Conservation (phyloP, 2,113 vertebrate genomes). For the Pongo abelii region DNA sequence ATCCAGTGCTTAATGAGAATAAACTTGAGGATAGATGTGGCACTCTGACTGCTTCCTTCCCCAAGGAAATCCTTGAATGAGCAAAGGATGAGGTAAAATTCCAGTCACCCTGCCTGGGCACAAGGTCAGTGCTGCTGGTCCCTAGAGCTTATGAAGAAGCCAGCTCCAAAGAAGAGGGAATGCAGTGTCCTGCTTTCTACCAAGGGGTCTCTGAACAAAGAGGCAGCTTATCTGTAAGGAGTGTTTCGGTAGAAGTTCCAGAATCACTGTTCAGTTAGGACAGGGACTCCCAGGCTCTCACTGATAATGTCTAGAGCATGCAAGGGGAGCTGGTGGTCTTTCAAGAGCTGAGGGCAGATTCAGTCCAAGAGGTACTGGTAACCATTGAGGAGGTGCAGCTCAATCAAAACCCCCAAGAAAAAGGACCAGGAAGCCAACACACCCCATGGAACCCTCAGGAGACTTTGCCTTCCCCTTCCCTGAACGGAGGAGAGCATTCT, state of each 20-base stretch:
- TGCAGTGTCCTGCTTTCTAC: accelerated
- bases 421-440: not conserved
- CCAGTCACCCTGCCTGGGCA: not conserved
- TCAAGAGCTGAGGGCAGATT: not conserved
- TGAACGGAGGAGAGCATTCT: not conserved
- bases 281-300: not conserved
- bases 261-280: not conserved
- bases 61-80: not conserved
- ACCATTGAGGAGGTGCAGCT: not conserved
- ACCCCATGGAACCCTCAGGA: not conserved
- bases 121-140: not conserved
- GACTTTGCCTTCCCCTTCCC: not conserved
- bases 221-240: not conserved
- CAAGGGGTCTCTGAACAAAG: not conserved
- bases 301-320: not conserved
- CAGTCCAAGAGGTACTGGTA: not conserved
- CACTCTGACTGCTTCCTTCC: not conserved
- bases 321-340: not conserved
- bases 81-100: not conserved
- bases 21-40: not conserved
- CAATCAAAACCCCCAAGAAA: not conserved
- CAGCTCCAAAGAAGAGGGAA: not conserved
- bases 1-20: not conserved
- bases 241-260: not conserved
- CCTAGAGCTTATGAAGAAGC: not conserved